Base-by-base conservation (phyloP, 2,888 invertebrate species). In the Cryptosula pallasiana region DNA sequence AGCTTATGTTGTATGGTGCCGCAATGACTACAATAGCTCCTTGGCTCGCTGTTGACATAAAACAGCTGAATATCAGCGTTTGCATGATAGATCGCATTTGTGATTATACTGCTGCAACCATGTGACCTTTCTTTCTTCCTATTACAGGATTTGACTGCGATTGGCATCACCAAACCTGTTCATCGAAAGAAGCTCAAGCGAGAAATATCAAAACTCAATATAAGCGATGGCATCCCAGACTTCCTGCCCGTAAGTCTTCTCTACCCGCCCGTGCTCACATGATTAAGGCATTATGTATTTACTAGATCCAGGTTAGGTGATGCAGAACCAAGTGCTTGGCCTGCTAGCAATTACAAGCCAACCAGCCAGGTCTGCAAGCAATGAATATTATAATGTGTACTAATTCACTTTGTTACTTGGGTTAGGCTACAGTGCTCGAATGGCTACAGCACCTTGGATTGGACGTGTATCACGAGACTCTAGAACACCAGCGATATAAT, bases 181-280 rank as follows among this genome's bases (percentile, higher is more conserved):
- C 97, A 98, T 86, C 89, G 98, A 78, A 97, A 97, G 85, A 90
- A 93, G 79, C 89, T 99, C 81, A 98, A 98, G 88, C 91, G 94
- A 73, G 96, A 98, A 87, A 95, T 99, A 82, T 94, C 93, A 77
- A 92, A 93, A 83, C 87, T 98, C 75, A 94, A 93, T 83, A 91
- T 97, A 79, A 92, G 93, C 58, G 96, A 97, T 86, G 95, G 95
- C 80, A 88, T 97, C 80, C 96, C 96, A 76, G 95, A 96, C 86
- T 94, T 34, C 16, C 71, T 72, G 54, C 69, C 69, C 9, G 57
- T 57, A 27, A 36, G 55, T 35, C 3, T 29, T 25, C n/a, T 16
- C 63, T 9, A 54, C 25, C 25, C 5, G 45, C 45, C 45, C 20
- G 45, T 13, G 9, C 45, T 9, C 9, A n/a, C n/a, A n/a, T n/a